Base-by-base conservation (phyloP, 2,888 invertebrate species). In the Lasioglossum zephyrum region DNA sequence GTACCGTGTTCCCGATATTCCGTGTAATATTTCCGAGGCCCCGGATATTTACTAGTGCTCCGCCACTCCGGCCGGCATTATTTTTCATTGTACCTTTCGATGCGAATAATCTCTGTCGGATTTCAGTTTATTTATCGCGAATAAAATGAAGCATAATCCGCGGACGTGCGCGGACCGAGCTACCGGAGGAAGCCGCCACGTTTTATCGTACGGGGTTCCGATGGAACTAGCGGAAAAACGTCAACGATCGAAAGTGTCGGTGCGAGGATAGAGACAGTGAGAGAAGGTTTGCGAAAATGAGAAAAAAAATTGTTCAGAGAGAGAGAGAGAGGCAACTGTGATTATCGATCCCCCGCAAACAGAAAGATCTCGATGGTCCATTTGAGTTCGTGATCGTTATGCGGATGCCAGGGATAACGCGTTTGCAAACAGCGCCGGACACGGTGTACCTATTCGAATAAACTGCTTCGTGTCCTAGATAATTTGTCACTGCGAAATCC, bases 401-500 rank as follows among this genome's bases (percentile, higher is more conserved):
- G 82, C 81, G 82, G 85, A 87, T 82, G 86, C 77, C 57, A 85
- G 70, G 90, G 85, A 88, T 90, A 91, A 88, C 89, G 87, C 77
- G 85, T 88, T 89, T 80, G 88, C 89, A 92, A 92, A 92, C 89
- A 92, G 86, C 89, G 82, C 78, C 86, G 82, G 85, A 88, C 89
- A 90, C 88, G 91, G 89, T 91, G 87, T 88, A 91, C 91, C 90
- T 92, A 92, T 91, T 90, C 91, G 92, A 93, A 94, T 94, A 93
- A 94, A 94, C 93, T 94, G 93, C 89, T 91, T 91, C 88, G 87
- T 84, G 88, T 90, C 87, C 93, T 92, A 93, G 93, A 93, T 93
- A 93, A 94, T 94, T 94, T 93, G 94, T 94, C 93, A 93, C 92
- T 87, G 92, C 89, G 90, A 93, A 94, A 93, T 94, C 94, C 93